Evolutionary conservation across 2,888 invertebrate genomes (phyloP), one percentile per base, ranked within the genome.

Genomic region (Diarsia dahlii): DNA sequence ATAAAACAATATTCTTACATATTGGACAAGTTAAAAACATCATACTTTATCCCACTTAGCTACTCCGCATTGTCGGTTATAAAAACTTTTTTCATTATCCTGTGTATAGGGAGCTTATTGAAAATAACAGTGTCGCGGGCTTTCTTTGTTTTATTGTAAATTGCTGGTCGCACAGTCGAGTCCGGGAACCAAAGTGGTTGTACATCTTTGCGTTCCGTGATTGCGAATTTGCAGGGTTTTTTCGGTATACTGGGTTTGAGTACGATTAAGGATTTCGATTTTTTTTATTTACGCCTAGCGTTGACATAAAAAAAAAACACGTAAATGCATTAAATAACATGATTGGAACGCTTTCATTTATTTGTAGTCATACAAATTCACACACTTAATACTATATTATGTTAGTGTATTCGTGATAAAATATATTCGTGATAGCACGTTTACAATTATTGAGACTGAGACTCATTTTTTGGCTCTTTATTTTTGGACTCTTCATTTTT

Each of bases 71-170:
- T 93, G 93, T 91, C 87, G 90, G 94, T 92, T 93, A 94, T 95
- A 95, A 95, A 95, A 95, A 95, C 95, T 95, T 95, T 95, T 95
- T 95, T 95, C 95, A 95, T 95, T 95, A 95, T 92, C 91, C 89
- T 89, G 91, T 92, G 89, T 91, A 84, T 84, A 88, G 91, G 92
- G 88, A 92, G 94, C 93, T 95, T 95, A 95, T 95, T 95, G 95
- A 95, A 95, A 95, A 94, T 94, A 95, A 94, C 93, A 92, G 92
- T 94, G 94, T 95, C 94, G 90, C 89, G 81, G 67, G 66, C 20
- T 78, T 87, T 89, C 88, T 91, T 90, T 92, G 93, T 93, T 94
- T 94, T 92, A 92, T 92, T 94, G 92, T 93, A 91, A 93, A 93
- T 92, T 91, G 91, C 90, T 89, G 89, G 80, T 74, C 74, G 74